Evolutionary conservation across 2,113 vertebrate species (phyloP).

Genomic region (Nothoprocta perdicaria): DNA sequence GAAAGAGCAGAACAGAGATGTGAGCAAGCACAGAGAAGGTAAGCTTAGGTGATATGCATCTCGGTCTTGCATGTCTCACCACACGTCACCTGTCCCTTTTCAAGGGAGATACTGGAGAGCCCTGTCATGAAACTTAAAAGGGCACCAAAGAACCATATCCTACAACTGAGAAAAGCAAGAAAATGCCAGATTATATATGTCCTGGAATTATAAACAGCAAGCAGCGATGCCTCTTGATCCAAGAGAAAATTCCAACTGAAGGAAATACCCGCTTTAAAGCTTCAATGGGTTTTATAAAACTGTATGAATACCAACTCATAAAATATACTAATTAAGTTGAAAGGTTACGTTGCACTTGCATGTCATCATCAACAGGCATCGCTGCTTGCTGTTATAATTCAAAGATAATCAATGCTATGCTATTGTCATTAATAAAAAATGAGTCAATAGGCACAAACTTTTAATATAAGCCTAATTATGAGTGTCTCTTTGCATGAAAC

Average conservation of each 20-base stretch:
- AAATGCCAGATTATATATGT: no score
- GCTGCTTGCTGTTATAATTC: slow-evolving; percentile 81
- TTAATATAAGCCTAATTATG: slow-evolving; percentile 82
- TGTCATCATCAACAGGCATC: slow-evolving; percentile 17
- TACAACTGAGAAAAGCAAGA: no score
- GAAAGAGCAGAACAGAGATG: neutral
- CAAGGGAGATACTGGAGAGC: neutral
- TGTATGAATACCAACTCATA: slow-evolving; percentile 8
- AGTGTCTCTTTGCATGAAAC: slow-evolving; percentile 79
- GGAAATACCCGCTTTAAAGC: neutral
- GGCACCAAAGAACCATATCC: neutral
- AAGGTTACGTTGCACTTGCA: slow-evolving; percentile 38
- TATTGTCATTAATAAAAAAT: slow-evolving; percentile 85
- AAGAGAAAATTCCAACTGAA: neutral
- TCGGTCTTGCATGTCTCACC: neutral
- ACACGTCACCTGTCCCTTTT: neutral
- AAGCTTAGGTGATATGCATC: neutral
- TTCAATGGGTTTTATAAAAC: neutral
- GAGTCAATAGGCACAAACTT: slow-evolving; percentile 82
- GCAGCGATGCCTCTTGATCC: no score
- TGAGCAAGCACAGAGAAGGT: neutral
- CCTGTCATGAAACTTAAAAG: neutral
- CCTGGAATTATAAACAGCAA: no score
- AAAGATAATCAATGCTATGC: slow-evolving; percentile 83
- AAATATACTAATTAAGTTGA: slow-evolving; percentile 39